phyloP scores from a whole-genome alignment of 2,113 vertebrate genomes.

The Protobothrops flavoviridis region DNA sequence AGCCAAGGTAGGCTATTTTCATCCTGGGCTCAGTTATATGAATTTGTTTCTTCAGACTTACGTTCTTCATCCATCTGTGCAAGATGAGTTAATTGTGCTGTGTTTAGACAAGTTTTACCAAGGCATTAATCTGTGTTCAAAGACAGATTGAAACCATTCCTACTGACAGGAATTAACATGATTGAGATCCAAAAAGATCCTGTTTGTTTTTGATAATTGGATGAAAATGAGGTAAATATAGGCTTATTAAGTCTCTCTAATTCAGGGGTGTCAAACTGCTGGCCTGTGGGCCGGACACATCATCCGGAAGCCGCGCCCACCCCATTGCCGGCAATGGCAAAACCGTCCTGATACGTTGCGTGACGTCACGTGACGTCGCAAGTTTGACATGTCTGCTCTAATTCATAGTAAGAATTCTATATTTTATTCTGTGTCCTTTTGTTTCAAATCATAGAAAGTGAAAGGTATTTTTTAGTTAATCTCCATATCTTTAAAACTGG shows the following conservation, averaged over 20 bases:
- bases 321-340: too few relatives aligned
- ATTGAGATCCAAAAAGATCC: neutral
- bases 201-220: neutral
- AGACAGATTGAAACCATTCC: neutral
- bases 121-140: neutral
- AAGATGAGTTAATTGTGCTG: neutral
- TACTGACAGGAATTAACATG: neutral
- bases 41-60: neutral
- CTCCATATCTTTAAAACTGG: neutral
- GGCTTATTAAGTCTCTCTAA: neutral
- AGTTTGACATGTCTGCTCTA: neutral
- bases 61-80: neutral
- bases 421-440: neutral
- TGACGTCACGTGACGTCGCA: too few relatives aligned
- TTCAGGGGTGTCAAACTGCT: neutral
- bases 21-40: fast-evolving
- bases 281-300: too few relatives aligned
- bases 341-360: too few relatives aligned
- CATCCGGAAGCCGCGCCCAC: too few relatives aligned
- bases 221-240: fast-evolving
- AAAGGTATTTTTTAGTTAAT: neutral
- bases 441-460: neutral
- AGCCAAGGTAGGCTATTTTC: conserved; percentile 81
- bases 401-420: neutral
- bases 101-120: neutral